These are phyloP conservation scores for Sinotaia quadrata DNA, from an alignment of 2,888 invertebrate genomes.

Conservation along the genomic window DNA sequence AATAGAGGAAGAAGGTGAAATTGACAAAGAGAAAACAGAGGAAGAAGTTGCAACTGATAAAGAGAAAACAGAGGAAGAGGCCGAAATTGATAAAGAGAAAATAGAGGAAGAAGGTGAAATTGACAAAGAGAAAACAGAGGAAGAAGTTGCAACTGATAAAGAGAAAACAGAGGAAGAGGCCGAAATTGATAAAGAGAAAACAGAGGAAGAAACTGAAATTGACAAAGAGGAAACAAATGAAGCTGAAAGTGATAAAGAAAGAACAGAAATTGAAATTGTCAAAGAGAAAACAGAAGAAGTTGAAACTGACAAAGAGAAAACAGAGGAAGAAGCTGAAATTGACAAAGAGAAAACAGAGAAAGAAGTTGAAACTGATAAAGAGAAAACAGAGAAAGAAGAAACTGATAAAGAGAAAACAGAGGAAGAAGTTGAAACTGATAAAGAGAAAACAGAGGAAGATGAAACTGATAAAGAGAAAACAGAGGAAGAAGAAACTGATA, in stretches of 20 bases:
- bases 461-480: not conserved
- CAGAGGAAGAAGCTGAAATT: not conserved
- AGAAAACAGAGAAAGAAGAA: not conserved
- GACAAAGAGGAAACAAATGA: not conserved
- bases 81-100: not conserved
- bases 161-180: not conserved
- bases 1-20: not conserved
- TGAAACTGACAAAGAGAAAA: not conserved
- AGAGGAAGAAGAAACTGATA: not conserved
- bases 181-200: not conserved
- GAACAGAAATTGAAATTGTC: not conserved
- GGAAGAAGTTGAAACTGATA: not conserved
- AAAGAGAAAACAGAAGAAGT: not conserved
- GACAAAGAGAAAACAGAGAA: not conserved
- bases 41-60: not conserved
- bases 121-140: not conserved
- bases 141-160: not conserved
- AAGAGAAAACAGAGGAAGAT: not conserved
- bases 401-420: conserved; percentile 3
- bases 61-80: not conserved
- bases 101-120: not conserved
- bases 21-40: not conserved
- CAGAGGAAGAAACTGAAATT: not conserved
- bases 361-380: not conserved
- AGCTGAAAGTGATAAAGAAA: not conserved